Percentiles rank a stretch among this genome's conserved stretches.
Evolutionary conservation across 1,140 invertebrate species (phyloP).

Genomic region (Trichoplusia ni): DNA sequence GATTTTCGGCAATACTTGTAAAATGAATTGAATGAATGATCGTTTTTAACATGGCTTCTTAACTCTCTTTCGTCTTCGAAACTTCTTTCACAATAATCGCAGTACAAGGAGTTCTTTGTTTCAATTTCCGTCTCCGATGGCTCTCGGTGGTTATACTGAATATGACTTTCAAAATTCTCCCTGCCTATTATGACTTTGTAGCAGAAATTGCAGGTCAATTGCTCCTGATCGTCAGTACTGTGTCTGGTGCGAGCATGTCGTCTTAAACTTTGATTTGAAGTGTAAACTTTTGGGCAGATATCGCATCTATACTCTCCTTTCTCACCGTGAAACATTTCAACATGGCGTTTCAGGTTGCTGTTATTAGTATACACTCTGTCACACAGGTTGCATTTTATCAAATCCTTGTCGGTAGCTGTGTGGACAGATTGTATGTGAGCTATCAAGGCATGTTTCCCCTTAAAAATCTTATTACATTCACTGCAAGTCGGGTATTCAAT

Average conservation of each 20-base stretch:
- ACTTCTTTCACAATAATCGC: constrained; percentile 45
- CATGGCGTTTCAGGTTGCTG: constrained; percentile 55
- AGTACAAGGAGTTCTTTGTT: constrained; percentile 16
- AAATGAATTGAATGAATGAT: constrained; percentile 62
- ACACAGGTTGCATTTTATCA: constrained; percentile 54
- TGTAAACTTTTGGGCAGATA: constrained; percentile 63
- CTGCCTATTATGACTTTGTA: constrained; percentile 38
- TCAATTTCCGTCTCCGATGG: constrained; percentile 19
- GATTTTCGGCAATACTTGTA: constrained; percentile 63
- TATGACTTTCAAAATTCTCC: constrained; percentile 45
- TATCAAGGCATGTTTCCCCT: constrained; percentile 49
- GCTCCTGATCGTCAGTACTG: constrained; percentile 28
- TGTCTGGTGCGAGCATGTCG: constrained; percentile 49
- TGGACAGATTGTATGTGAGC: constrained; percentile 54
- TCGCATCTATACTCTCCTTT: constrained; percentile 54
- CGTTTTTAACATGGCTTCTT: constrained; percentile 56
- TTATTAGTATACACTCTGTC: constrained; percentile 57
- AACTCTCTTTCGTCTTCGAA: constrained; percentile 49
- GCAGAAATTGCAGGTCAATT: constrained; percentile 43
- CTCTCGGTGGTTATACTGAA: constrained; percentile 34
- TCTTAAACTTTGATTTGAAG: constrained; percentile 61
- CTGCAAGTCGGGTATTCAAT: constrained; percentile 52
- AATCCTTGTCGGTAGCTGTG: constrained; percentile 25
- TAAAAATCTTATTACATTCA: constrained; percentile 57
- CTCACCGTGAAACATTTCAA: constrained; percentile 57